Conservation (phyloP, 2,113 vertebrate genomes). For the Gopherus flavomarginatus region DNA sequence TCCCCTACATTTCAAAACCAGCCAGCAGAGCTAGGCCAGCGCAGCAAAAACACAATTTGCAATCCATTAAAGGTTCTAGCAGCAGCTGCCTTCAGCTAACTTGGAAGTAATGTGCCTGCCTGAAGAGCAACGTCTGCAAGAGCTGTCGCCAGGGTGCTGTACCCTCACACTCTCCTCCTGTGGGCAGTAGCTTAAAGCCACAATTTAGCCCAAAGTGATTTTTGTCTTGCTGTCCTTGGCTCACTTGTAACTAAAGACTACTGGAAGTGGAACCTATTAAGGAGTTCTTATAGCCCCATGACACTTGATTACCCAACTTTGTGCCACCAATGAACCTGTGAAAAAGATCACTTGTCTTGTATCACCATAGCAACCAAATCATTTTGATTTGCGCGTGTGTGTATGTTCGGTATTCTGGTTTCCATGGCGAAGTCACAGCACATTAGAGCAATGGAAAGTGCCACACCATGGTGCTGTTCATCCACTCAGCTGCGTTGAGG, state of each 20-base stretch:
- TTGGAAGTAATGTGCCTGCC: slow-evolving; percentile 1
- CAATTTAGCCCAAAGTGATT: neutral
- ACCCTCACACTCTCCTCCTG: accelerated
- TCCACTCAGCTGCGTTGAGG: neutral
- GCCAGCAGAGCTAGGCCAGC: accelerated
- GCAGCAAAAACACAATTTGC: neutral
- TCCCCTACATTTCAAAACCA: accelerated
- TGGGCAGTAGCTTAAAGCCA: accelerated
- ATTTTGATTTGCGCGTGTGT: neutral
- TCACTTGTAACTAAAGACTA: neutral
- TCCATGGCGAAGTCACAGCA: slow-evolving; percentile 13
- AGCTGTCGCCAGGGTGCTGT: accelerated
- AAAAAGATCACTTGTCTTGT: slow-evolving; percentile 34
- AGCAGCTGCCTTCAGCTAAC: neutral
- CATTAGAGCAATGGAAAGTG: neutral
- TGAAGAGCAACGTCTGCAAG: accelerated
- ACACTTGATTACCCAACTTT: neutral
- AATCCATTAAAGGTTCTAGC: accelerated
- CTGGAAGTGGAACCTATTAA: neutral
- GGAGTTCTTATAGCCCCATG: neutral
- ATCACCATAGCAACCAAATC: slow-evolving; percentile 50
- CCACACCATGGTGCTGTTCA: neutral
- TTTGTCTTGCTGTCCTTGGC: neutral
- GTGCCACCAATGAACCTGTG: slow-evolving; percentile 23
- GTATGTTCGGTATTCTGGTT: neutral